Conservation (phyloP, 2,888 invertebrate species). For the Hydropsyche betteni region DNA sequence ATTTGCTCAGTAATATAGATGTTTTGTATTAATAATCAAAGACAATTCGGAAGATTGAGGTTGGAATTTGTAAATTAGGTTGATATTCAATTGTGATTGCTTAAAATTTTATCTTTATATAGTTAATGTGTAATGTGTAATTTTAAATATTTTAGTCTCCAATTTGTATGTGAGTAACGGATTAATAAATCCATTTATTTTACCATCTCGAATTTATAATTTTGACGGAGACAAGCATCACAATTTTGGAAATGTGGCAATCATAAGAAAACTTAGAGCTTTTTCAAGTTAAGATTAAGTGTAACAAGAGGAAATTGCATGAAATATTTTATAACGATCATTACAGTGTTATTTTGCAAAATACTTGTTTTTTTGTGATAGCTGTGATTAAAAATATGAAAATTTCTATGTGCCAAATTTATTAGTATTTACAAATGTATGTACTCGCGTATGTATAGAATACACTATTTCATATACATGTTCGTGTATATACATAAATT, state of each 20-base stretch:
- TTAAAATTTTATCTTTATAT: background rate
- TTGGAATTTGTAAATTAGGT: conserved; percentile 1
- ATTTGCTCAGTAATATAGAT: conserved; percentile 27
- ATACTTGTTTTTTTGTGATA: conserved; percentile 59
- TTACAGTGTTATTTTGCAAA: conserved; percentile 31
- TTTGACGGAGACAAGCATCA: background rate
- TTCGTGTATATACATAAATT: conserved; percentile 11
- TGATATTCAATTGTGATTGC: too few relatives aligned
- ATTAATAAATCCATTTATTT: too few relatives aligned
- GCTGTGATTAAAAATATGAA: conserved; percentile 62
- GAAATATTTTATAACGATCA: conserved; percentile 42
- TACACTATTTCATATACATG: background rate
- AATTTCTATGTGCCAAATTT: conserved; percentile 27
- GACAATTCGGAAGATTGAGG: background rate
- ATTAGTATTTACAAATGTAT: conserved; percentile 29
- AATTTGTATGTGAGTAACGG: too few relatives aligned
- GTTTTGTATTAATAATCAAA: conserved; percentile 5
- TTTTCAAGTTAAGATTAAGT: conserved; percentile 56
- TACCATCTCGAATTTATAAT: too few relatives aligned
- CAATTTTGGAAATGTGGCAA: conserved; percentile 46
- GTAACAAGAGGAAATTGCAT: too few relatives aligned
- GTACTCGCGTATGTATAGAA: conserved; percentile 7
- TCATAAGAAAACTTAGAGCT: conserved; percentile 50
- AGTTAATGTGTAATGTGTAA: conserved; percentile 1
- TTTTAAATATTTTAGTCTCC: too few relatives aligned